A percentile compares a stretch with the other conserved stretches of the same genome.
phyloP scores from a whole-genome alignment of 2,888 invertebrate genomes.

The Tenthredo notha region DNA sequence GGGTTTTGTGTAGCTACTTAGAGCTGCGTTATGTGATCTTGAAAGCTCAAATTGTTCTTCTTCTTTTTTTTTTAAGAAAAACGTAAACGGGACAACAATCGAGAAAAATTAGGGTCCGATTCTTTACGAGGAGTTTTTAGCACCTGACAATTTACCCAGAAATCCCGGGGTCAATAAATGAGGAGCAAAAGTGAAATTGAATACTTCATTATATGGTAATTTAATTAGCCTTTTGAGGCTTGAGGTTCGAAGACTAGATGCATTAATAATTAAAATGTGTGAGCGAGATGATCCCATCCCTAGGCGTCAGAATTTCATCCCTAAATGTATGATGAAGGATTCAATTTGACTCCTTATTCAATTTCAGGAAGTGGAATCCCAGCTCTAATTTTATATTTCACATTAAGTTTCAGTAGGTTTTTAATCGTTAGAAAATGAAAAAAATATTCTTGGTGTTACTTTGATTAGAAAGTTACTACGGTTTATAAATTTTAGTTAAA shows the following conservation, averaged over 20 bases:
- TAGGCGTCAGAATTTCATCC: not conserved
- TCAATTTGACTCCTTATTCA: not conserved
- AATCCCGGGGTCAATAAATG: not conserved
- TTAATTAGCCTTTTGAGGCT: not conserved
- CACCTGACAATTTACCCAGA: not conserved
- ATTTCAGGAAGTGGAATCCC: not conserved
- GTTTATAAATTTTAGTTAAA: not conserved
- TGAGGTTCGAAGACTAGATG: not conserved
- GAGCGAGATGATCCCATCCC: not conserved
- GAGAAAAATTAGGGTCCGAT: not conserved
- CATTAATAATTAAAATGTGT: not conserved
- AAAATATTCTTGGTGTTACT: slow-evolving; percentile 15
- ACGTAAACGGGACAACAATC: not conserved
- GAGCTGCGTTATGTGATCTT: not conserved
- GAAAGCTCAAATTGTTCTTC: not conserved
- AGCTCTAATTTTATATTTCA: not conserved
- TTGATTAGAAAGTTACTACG: slow-evolving; percentile 10
- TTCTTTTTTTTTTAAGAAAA: not conserved
- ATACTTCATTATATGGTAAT: not conserved
- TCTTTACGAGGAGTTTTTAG: not conserved
- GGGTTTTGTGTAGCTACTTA: not conserved
- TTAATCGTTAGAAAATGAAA: not conserved
- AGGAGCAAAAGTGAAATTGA: not conserved
- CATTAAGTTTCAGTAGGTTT: not conserved
- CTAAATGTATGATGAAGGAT: not conserved